Percentiles rank a stretch among this genome's conserved stretches.
Conservation (phyloP, 2,113 vertebrate species). For the Ciconia boyciana region DNA sequence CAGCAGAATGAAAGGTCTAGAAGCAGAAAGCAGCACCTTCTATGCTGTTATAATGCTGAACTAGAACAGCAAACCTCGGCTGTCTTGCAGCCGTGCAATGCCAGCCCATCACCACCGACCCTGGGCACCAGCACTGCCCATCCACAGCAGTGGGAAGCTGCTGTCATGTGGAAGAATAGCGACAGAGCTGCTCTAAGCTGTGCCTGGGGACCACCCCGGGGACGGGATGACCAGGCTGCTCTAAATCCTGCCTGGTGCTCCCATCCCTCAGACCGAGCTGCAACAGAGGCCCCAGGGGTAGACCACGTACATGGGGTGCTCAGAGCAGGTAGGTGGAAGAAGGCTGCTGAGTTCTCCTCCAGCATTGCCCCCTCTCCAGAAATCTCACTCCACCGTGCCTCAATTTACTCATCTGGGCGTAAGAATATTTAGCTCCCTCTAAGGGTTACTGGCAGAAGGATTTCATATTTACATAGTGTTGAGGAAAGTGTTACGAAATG, state of each 20-base stretch:
- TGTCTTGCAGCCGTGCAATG: neutral
- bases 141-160: neutral
- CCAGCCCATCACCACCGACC: accelerated
- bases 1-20: neutral
- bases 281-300: accelerated
- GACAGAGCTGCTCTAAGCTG: neutral
- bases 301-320: neutral
- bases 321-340: neutral
- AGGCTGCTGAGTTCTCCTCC: neutral
- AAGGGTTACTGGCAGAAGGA: neutral
- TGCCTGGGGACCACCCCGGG: neutral
- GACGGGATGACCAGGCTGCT: neutral
- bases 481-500: neutral
- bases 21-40: neutral
- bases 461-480: neutral
- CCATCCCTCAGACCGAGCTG: neutral
- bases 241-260: neutral
- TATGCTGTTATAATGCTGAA: neutral
- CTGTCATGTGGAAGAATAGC: accelerated
- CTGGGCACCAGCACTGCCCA: neutral
- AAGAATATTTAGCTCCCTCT: neutral
- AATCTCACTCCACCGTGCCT: neutral
- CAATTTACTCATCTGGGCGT: neutral
- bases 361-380: neutral
- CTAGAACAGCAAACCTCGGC: neutral